These are phyloP conservation scores for Cathartes aura DNA, from an alignment of 2,113 vertebrate genomes.

Conservation along the genomic window DNA sequence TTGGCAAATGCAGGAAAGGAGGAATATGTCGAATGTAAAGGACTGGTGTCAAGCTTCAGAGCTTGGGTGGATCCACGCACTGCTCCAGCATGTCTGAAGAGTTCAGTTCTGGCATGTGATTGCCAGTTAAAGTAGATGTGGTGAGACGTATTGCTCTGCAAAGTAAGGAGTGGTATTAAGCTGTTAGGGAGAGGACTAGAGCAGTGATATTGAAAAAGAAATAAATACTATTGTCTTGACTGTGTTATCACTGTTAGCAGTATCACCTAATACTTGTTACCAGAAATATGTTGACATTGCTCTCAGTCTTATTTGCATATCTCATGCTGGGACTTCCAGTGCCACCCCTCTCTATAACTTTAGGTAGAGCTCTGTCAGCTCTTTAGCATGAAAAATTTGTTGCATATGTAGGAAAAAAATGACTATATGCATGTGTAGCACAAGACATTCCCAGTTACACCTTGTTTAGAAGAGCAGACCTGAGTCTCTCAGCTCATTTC, in stretches of 20 bases:
- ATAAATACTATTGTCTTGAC: not conserved
- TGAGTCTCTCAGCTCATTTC: not conserved
- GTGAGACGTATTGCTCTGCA: not conserved
- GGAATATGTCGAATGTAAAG: not conserved
- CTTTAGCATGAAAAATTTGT: not conserved
- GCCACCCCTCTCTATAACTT: not conserved
- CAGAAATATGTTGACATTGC: not conserved
- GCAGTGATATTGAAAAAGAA: not conserved
- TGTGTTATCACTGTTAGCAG: not conserved
- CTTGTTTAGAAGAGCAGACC: not conserved
- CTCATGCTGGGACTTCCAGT: not conserved
- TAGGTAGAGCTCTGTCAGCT: not conserved
- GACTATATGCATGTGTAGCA: not conserved
- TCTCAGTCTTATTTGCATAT: not conserved
- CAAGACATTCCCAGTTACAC: not conserved
- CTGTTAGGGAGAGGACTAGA: not conserved
- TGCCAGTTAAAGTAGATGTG: accelerated
- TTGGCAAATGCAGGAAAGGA: not conserved
- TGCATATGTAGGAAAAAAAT: not conserved
- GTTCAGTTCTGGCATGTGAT: not conserved
- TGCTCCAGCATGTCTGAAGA: not conserved
- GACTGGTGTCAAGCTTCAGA: not conserved
- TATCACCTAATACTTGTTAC: not conserved
- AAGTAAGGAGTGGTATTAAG: not conserved
- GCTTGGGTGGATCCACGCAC: not conserved